A percentile compares a stretch with the other conserved stretches of the same genome.
phyloP scores from a whole-genome alignment of 2,113 vertebrate genomes.

The Geococcyx californianus region DNA sequence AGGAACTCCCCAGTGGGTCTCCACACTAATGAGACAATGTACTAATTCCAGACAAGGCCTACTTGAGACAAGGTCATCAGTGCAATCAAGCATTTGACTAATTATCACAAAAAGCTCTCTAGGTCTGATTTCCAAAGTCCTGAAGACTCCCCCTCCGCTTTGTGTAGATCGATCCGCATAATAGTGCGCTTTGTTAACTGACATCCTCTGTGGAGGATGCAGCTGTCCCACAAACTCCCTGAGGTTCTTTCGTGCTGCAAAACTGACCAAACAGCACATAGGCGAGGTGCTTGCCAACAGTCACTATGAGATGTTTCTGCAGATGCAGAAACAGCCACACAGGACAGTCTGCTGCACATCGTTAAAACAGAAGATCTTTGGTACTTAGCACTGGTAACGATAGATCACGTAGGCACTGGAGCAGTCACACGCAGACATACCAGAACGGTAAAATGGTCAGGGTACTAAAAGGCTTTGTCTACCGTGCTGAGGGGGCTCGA shows the following conservation, averaged over 20 bases:
- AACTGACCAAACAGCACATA: neutral
- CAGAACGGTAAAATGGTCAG: neutral
- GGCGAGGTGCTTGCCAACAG: neutral
- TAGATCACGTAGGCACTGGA: neutral
- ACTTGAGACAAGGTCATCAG: neutral
- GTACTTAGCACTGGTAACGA: neutral
- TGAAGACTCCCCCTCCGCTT: neutral
- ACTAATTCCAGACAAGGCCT: neutral
- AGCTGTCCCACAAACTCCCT: neutral
- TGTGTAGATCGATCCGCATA: neutral
- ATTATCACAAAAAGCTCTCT: neutral
- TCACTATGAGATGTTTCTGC: neutral
- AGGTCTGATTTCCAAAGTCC: neutral
- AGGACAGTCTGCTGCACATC: neutral
- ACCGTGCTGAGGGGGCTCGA: neutral
- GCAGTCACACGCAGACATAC: neutral
- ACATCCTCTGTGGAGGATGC: neutral
- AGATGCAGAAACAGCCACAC: neutral
- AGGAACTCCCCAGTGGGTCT: neutral
- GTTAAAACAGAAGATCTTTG: neutral
- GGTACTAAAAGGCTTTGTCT: neutral
- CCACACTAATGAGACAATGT: neutral
- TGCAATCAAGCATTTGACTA: neutral
- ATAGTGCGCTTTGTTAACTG: neutral
- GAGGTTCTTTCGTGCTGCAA: neutral